Percentiles rank a stretch among this genome's conserved stretches.
phyloP scores from a whole-genome alignment of 2,113 vertebrate genomes.

The Axis porcinus region DNA sequence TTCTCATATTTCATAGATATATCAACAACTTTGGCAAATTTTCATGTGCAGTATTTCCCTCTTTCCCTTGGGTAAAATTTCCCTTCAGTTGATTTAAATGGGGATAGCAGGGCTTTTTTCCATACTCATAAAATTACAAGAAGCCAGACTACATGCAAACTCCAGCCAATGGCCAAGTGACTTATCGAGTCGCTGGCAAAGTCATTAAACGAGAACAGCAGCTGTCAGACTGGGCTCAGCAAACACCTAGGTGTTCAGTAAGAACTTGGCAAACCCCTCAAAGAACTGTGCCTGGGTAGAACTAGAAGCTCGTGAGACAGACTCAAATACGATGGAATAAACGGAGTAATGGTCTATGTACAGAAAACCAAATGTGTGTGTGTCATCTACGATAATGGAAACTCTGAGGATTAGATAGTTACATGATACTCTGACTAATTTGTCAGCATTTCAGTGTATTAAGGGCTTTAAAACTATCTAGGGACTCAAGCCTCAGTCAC shows the following conservation, averaged over 20 bases:
- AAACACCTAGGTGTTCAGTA: constrained; percentile 20
- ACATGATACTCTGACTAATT: neutral
- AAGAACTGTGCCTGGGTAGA: neutral
- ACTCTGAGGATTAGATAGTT: constrained; percentile 4
- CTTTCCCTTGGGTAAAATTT: neutral
- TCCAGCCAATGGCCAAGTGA: neutral
- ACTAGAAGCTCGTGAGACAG: constrained; percentile 3
- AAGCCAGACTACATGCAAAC: neutral
- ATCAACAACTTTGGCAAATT: neutral
- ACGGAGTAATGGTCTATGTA: neutral
- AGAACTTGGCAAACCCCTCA: neutral
- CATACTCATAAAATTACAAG: constrained; percentile 1
- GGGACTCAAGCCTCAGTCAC: neutral
- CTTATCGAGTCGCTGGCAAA: constrained; percentile 4
- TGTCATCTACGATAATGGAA: constrained; percentile 15
- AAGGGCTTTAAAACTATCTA: neutral
- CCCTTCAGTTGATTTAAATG: neutral
- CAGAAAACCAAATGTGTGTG: neutral
- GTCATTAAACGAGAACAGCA: constrained; percentile 33
- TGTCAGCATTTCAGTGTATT: neutral
- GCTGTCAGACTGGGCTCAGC: constrained; percentile 18
- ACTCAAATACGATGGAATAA: constrained; percentile 42
- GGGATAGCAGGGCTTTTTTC: neutral
- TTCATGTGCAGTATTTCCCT: neutral
- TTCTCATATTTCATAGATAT: neutral